A percentile compares a stretch with the other conserved stretches of the same genome.
Evolutionary conservation across 2,797 vertebrate species (phyloP).

Genomic region (Tympanoctomys barrerae): DNA sequence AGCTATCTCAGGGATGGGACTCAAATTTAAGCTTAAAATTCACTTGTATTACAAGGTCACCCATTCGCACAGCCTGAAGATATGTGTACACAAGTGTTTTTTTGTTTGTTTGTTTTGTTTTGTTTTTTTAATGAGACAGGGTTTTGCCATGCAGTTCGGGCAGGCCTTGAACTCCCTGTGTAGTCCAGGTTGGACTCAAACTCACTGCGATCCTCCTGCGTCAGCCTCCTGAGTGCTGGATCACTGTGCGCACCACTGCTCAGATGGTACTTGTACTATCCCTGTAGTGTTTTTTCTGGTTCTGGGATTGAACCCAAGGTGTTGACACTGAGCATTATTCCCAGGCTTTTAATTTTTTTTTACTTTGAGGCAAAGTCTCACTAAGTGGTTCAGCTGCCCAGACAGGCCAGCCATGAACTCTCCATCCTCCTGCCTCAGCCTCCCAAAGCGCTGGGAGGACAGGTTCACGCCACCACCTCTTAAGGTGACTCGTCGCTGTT

Average conservation of each 20-base stretch:
- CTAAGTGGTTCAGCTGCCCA: not conserved
- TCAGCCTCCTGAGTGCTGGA: not conserved
- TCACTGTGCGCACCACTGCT: not conserved
- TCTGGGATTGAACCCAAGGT: not conserved
- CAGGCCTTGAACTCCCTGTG: not conserved
- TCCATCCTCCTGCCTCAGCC: not conserved
- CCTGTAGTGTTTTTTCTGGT: not conserved
- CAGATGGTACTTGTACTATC: not conserved
- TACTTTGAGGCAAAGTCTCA: not conserved
- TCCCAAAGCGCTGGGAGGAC: not conserved
- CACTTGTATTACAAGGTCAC: not conserved
- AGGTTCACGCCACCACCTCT: not conserved
- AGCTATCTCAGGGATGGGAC: too few relatives aligned
- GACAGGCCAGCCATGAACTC: not conserved
- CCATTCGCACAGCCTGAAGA: not conserved
- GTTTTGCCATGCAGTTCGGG: not conserved
- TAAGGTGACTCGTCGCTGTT: not conserved
- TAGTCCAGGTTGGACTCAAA: not conserved
- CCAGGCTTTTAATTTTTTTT: not conserved
- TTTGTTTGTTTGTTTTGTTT: too few relatives aligned
- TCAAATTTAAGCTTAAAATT: not conserved
- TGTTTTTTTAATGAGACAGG: not conserved
- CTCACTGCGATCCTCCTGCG: not conserved
- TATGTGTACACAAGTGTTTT: too few relatives aligned
- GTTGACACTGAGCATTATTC: not conserved